phyloP scores from a whole-genome alignment of 1,140 invertebrate species.

The Drosophila albomicans region DNA sequence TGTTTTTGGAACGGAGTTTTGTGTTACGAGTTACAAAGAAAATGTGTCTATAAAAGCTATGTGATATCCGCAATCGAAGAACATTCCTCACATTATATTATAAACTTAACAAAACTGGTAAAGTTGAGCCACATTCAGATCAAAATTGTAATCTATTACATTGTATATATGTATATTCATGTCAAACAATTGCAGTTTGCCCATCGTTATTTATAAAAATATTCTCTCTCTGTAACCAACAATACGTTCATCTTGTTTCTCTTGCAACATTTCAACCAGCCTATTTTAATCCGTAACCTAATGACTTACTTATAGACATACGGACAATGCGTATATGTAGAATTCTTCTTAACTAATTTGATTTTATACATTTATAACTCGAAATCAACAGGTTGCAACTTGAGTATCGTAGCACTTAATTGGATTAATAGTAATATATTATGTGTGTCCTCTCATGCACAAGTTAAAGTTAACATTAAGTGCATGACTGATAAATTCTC shows the following conservation, averaged over 20 bases:
- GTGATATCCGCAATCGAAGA: not conserved
- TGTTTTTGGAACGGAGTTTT: constrained; percentile 45
- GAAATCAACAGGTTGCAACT: constrained; percentile 59
- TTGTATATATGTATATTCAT: not conserved
- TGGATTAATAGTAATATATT: constrained; percentile 55
- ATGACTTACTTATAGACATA: constrained; percentile 15
- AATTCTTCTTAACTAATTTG: constrained; percentile 35
- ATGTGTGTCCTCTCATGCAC: not conserved
- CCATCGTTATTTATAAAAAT: constrained; percentile 41
- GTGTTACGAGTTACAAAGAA: constrained; percentile 25
- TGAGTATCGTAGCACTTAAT: constrained; percentile 62
- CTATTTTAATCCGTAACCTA: constrained; percentile 24
- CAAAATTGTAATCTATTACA: constrained; percentile 8
- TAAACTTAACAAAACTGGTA: constrained; percentile 23
- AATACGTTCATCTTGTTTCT: constrained; percentile 10
- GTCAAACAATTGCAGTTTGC: constrained; percentile 20
- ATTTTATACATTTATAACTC: constrained; percentile 26
- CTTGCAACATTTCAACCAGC: constrained; percentile 18
- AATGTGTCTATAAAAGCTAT: constrained; percentile 17
- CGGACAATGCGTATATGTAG: constrained; percentile 21
- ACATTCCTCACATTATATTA: constrained; percentile 7
- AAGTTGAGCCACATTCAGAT: constrained; percentile 15
- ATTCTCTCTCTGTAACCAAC: constrained; percentile 34
- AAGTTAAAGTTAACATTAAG: constrained; percentile 4
- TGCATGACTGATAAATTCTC: not conserved